Percentiles rank a stretch among this genome's conserved stretches.
Conservation (phyloP, 37 sponge, comb jelly and placozoan genomes). For the Tethya wilhelma region DNA sequence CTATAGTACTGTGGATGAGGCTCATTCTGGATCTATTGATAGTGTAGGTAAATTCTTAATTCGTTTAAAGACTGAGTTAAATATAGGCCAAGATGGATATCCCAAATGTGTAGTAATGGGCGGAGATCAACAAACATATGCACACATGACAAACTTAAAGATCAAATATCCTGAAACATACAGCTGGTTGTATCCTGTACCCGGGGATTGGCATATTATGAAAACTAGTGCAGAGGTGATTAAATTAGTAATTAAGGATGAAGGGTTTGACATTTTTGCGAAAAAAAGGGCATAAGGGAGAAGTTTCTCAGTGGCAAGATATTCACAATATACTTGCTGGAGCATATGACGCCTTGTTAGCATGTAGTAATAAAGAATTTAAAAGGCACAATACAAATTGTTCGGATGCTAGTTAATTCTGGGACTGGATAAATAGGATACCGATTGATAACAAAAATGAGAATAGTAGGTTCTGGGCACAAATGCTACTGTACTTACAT, state of each 20-base stretch:
- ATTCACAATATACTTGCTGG: conserved; percentile 4
- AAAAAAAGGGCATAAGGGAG: conserved; percentile 1
- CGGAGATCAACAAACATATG: conserved; percentile 16
- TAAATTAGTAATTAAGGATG: background rate
- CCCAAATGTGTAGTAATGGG: background rate
- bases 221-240: conserved; percentile 3
- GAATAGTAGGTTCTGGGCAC: conserved; percentile 10
- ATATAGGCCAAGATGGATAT: background rate
- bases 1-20: conserved; percentile 4
- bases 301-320: conserved; percentile 19
- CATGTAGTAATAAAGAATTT: background rate
- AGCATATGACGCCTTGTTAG: background rate
- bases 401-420: background rate
- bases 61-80: background rate
- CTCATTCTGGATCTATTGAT: conserved; percentile 9
- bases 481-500: conserved; percentile 3
- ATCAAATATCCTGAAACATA: background rate
- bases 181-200: conserved; percentile 15
- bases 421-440: conserved; percentile 5
- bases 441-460: background rate
- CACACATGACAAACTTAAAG: background rate
- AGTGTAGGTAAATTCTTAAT: background rate
- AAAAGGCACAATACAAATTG: background rate
- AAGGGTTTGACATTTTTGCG: background rate
- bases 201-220: conserved; percentile 24